Evolutionary conservation across 2,888 invertebrate species (phyloP), one percentile per base, ranked within the genome.

Genomic region (Arctia plantaginis): DNA sequence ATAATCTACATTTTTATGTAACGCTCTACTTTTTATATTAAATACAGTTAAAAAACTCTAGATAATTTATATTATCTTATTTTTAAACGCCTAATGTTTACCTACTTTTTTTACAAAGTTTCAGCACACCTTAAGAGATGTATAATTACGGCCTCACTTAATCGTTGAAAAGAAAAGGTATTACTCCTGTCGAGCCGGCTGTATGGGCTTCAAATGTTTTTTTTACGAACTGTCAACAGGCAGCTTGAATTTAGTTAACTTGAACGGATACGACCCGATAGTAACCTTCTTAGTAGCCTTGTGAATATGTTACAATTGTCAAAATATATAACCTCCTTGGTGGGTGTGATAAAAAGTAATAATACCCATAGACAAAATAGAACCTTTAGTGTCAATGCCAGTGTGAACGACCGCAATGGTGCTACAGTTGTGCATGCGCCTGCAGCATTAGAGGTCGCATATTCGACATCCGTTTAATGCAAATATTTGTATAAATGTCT

Each of bases 281-380:
- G 41, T 65, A 71, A 72, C 72, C 72, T 72, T 72, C 41, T 51
- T n/a, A n/a, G 13, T 41, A 67, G 33, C 72, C 67, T 72, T 67
- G 27, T 18, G 35, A n/a, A 33, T n/a, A 39, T 51, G 23, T 41
- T 13, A 72, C 27, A 72, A 51, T 72, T 66, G 51, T 66, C 66
- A 72, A 64, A 72, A 72, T 55, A 72, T 41, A 18, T 18, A 55
- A 72, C 66, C 71, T 66, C 55, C 55, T 55, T 55, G 30, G 51
- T 15, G 27, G 41, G 47, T 68, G 41, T 47, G 47, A 41, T 47
- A 68, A 68, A 59, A 59, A 59, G 59, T 59, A 59, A 59, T 59
- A 59, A 59, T 59, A 59, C n/a, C 59, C 27, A 59, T 59, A 59
- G 59, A 59, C 59, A 59, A 27, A n/a, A 55, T 55, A 27, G 7